A percentile compares a stretch with the other conserved stretches of the same genome.
These are phyloP conservation scores for Margarornis squamiger DNA, from an alignment of 2,797 vertebrate genomes.

Conservation along the genomic window DNA sequence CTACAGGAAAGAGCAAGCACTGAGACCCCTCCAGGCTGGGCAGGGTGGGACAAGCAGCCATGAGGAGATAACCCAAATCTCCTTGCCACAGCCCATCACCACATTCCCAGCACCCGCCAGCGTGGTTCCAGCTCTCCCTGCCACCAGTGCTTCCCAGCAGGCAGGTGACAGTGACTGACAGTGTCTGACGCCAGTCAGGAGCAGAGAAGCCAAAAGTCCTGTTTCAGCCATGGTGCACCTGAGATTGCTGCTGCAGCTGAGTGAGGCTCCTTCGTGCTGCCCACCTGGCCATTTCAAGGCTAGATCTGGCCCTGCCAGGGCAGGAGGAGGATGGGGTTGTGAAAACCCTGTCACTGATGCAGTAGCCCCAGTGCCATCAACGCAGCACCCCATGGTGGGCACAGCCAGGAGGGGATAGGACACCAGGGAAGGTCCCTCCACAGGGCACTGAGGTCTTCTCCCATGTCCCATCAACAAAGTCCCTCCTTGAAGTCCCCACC, in stretches of 20 bases:
- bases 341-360: background rate
- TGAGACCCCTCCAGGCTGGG: fast-evolving
- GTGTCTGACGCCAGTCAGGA: background rate
- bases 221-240: fast-evolving
- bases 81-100: background rate
- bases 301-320: background rate
- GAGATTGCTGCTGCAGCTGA: fast-evolving
- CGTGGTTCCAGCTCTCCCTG: background rate
- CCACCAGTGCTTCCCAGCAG: background rate
- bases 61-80: background rate
- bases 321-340: background rate
- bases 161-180: background rate
- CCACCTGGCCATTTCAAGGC: background rate
- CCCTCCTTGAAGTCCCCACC: background rate
- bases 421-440: background rate
- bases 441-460: background rate
- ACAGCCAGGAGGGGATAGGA: background rate
- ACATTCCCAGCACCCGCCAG: background rate
- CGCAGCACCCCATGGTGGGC: fast-evolving
- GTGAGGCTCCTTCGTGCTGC: background rate
- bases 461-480: fast-evolving
- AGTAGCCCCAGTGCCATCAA: background rate
- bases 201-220: background rate
- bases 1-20: background rate
- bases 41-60: background rate